These are phyloP conservation scores for Petrolisthes cinctipes DNA, from an alignment of 2,888 invertebrate genomes.

Conservation along the genomic window DNA sequence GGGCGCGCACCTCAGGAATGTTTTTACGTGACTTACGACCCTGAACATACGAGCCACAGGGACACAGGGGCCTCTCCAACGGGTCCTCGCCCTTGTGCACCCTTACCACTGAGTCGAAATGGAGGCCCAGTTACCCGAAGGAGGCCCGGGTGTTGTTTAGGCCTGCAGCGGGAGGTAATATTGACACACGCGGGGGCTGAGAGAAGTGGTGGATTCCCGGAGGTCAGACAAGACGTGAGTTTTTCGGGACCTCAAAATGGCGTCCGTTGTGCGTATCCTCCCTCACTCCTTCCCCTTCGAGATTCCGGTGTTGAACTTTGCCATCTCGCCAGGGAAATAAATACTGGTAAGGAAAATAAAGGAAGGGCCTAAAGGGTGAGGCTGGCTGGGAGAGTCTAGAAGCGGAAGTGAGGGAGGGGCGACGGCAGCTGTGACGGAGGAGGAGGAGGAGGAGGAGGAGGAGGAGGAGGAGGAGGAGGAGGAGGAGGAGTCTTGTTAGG, in stretches of 20 bases:
- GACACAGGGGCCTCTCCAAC: neutral
- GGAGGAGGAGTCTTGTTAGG: neutral
- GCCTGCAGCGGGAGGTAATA: conserved; percentile 11
- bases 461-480: conserved; percentile 14
- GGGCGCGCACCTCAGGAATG: conserved; percentile 36
- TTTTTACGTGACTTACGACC: conserved; percentile 42
- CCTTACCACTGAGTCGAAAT: neutral
- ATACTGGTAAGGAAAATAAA: conserved; percentile 25
- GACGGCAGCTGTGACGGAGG: neutral
- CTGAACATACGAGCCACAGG: neutral
- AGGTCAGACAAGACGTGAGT: conserved; percentile 40
- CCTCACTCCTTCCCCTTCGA: neutral
- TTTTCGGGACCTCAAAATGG: conserved; percentile 30
- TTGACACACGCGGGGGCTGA: conserved; percentile 30
- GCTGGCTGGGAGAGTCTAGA: no score
- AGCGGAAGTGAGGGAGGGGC: conserved; percentile 46
- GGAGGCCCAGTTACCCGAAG: neutral
- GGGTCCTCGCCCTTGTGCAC: neutral
- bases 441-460: conserved; percentile 18
- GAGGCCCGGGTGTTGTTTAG: neutral
- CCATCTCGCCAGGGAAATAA: conserved; percentile 41
- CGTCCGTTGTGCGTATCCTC: conserved; percentile 24
- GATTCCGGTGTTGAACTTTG: conserved; percentile 40
- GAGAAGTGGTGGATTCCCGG: conserved; percentile 34
- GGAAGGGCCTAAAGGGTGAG: neutral